Percentiles rank a stretch among this genome's conserved stretches.
Evolutionary conservation across 1,140 invertebrate genomes (phyloP).

Genomic region (Anastrepha ludens): DNA sequence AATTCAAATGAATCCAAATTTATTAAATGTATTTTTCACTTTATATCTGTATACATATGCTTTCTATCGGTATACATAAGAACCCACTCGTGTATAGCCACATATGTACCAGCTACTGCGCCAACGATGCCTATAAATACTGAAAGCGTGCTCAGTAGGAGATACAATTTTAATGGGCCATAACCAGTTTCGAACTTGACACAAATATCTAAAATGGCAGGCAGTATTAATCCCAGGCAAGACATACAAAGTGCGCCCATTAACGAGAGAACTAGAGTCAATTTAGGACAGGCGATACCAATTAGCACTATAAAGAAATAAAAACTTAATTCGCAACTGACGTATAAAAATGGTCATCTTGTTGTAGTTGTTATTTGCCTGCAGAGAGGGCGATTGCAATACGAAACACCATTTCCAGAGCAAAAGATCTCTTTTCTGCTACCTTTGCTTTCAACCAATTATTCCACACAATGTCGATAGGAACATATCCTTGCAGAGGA

Average conservation of each 20-base stretch:
- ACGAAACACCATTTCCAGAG: conserved; percentile 84
- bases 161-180: conserved; percentile 7
- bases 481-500: conserved; percentile 76
- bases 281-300: background rate
- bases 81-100: conserved; percentile 15
- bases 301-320: conserved; percentile 2
- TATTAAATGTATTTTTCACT: too few relatives aligned
- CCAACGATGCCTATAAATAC: background rate
- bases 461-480: conserved; percentile 10
- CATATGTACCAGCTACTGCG: background rate
- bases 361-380: background rate
- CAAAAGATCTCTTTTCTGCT: background rate
- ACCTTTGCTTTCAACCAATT: conserved; percentile 37
- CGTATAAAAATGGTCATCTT: background rate
- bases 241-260: conserved; percentile 95
- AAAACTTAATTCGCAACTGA: background rate
- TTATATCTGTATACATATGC: background rate
- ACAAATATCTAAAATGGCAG: conserved; percentile 74
- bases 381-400: background rate
- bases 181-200: conserved; percentile 14
- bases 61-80: background rate
- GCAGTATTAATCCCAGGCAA: conserved; percentile 90
- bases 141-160: background rate
- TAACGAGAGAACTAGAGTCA: conserved; percentile 87
- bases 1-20: too few relatives aligned